Percentiles rank a stretch among this genome's conserved stretches.
Evolutionary conservation across 1,140 invertebrate genomes (phyloP).

Genomic region (Drosophila fuyamai): DNA sequence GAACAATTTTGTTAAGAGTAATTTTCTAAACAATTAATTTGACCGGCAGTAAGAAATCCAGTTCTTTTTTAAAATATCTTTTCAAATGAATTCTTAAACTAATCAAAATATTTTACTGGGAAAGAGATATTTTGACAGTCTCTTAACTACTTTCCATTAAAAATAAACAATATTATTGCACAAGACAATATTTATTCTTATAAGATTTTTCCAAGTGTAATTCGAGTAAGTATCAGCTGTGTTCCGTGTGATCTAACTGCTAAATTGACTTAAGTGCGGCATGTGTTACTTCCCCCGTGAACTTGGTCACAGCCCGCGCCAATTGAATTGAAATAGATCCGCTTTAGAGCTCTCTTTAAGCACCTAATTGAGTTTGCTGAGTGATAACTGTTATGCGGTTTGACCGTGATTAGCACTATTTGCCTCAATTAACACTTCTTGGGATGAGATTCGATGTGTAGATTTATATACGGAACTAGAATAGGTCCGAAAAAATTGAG

Average conservation of each 20-base stretch:
- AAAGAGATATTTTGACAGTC: too few relatives aligned
- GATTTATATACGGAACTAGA: constrained; percentile 20
- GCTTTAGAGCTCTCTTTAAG: constrained; percentile 30
- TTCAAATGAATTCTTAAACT: too few relatives aligned
- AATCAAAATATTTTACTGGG: too few relatives aligned
- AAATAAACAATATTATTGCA: too few relatives aligned
- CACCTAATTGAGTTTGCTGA: constrained; percentile 31
- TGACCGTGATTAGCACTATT: constrained; percentile 32
- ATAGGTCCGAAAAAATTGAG: neutral
- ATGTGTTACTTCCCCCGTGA: constrained; percentile 31
- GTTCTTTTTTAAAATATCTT: too few relatives aligned
- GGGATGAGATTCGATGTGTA: constrained; percentile 17
- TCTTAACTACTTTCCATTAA: too few relatives aligned
- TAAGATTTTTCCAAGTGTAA: neutral
- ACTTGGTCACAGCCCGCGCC: constrained; percentile 21
- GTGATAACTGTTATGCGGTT: constrained; percentile 34
- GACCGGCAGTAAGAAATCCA: too few relatives aligned
- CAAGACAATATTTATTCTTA: neutral
- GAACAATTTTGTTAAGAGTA: too few relatives aligned
- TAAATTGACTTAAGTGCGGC: constrained; percentile 43
- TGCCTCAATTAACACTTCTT: constrained; percentile 35
- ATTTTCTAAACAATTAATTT: too few relatives aligned
- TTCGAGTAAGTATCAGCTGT: neutral
- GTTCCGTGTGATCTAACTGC: constrained; percentile 31
- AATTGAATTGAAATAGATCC: constrained; percentile 48